Percentiles rank a stretch among this genome's conserved stretches.
These are phyloP conservation scores for Gallinago nigripennis DNA, from an alignment of 2,797 vertebrate species.

Conservation along the genomic window DNA sequence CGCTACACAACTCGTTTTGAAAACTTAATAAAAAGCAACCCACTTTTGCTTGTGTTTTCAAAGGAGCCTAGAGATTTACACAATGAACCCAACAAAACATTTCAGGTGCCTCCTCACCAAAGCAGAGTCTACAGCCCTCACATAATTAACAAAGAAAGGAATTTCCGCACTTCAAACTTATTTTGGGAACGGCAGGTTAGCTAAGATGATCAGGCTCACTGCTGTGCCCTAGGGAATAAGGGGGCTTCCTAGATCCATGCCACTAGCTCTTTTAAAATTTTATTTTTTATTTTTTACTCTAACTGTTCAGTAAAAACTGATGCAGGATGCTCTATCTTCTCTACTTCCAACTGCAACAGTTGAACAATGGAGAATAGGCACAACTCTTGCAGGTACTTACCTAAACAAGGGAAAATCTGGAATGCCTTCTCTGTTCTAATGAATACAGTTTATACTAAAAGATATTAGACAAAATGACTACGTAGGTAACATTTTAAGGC, in stretches of 20 bases:
- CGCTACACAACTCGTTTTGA: neutral
- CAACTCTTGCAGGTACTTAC: neutral
- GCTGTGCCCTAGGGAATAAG: neutral
- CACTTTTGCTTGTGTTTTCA: neutral
- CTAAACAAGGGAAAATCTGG: neutral
- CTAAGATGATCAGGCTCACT: neutral
- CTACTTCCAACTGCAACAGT: neutral
- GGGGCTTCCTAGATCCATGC: neutral
- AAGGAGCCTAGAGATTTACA: neutral
- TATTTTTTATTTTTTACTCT: neutral
- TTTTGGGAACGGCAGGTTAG: neutral
- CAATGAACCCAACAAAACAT: neutral
- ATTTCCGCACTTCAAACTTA: neutral
- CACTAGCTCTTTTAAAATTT: neutral
- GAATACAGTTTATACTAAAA: neutral
- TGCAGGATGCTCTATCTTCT: neutral
- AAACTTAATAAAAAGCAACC: neutral
- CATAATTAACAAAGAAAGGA: neutral
- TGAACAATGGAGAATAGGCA: neutral
- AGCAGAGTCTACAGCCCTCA: neutral
- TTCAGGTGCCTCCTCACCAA: neutral
- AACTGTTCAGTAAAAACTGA: neutral
- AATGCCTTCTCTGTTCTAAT: neutral
- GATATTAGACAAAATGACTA: neutral
- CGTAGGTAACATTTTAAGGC: neutral